phyloP scores from a whole-genome alignment of 2,888 invertebrate genomes.

The Zonitis immaculata region DNA sequence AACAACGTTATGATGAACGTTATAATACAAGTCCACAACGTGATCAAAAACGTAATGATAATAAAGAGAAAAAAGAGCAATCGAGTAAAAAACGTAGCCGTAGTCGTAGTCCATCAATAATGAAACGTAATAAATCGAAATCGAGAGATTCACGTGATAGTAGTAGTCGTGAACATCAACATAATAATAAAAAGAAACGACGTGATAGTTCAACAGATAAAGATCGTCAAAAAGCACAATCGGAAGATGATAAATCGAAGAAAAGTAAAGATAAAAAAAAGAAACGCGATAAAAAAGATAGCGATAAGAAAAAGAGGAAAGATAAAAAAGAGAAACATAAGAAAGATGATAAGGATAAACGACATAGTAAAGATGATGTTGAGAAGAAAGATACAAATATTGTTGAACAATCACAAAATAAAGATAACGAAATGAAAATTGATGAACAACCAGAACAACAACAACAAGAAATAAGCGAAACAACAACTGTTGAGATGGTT shows the following conservation, averaged over 20 bases:
- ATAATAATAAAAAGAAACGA: slow-evolving; percentile 38
- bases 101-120: slow-evolving; percentile 24
- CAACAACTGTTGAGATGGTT: slow-evolving; percentile 51
- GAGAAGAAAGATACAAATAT: slow-evolving; percentile 44
- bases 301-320: slow-evolving; percentile 47
- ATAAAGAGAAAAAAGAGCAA: slow-evolving; percentile 13
- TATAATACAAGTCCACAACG: slow-evolving; percentile 16
- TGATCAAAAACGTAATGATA: slow-evolving; percentile 13
- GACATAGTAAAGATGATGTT: slow-evolving; percentile 36
- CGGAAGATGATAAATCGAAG: slow-evolving; percentile 44
- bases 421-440: slow-evolving; percentile 48
- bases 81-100: slow-evolving; percentile 27
- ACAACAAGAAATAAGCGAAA: slow-evolving; percentile 45
- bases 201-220: slow-evolving; percentile 33
- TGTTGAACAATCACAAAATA: slow-evolving; percentile 27
- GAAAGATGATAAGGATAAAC: slow-evolving; percentile 41
- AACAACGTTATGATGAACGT: slow-evolving; percentile 8
- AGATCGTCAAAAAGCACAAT: slow-evolving; percentile 37
- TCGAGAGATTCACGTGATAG: slow-evolving; percentile 37
- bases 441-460: slow-evolving; percentile 44
- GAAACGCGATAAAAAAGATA: slow-evolving; percentile 53
- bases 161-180: slow-evolving; percentile 41
- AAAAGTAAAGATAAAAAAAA: slow-evolving; percentile 54
- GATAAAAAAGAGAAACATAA: slow-evolving; percentile 47
- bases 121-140: slow-evolving; percentile 46